Conservation (phyloP, 2,888 invertebrate species). For the Chydorus sphaericus region DNA sequence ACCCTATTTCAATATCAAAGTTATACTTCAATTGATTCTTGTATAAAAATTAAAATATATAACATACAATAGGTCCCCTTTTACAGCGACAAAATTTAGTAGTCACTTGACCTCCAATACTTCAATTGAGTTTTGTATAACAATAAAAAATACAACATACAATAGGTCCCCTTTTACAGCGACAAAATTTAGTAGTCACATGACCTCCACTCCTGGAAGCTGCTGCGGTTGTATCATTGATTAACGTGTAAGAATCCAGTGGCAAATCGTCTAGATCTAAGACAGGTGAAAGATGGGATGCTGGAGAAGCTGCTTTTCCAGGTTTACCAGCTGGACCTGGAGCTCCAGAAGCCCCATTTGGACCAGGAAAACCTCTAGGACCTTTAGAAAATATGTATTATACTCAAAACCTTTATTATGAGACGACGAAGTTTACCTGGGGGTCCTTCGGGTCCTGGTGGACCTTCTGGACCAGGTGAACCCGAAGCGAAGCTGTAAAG, state of each 20-base stretch:
- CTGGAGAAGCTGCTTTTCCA: background rate
- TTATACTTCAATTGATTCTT: background rate
- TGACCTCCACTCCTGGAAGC: conserved; percentile 5
- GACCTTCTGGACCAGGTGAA: conserved; percentile 36
- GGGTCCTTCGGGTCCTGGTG: conserved; percentile 34
- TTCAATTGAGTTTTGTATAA: background rate
- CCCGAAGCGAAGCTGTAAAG: conserved; percentile 37
- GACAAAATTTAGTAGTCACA: conserved; percentile 32
- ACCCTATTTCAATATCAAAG: conserved; percentile 32
- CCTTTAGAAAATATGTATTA: too few relatives aligned
- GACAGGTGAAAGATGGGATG: background rate
- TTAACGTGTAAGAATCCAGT: conserved; percentile 13
- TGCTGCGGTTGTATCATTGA: background rate
- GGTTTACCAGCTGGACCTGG: conserved; percentile 19
- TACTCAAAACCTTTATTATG: too few relatives aligned
- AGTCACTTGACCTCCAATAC: conserved; percentile 9
- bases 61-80: conserved; percentile 44
- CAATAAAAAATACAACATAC: conserved; percentile 28
- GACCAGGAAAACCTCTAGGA: conserved; percentile 18
- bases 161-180: conserved; percentile 48
- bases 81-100: conserved; percentile 43
- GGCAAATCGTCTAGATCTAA: conserved; percentile 11
- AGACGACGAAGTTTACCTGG: too few relatives aligned
- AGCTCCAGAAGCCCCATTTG: conserved; percentile 21
- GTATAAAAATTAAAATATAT: background rate